phyloP scores from a whole-genome alignment of 92 coral and sea anemone genomes.

The Zoanthus gigantus region DNA sequence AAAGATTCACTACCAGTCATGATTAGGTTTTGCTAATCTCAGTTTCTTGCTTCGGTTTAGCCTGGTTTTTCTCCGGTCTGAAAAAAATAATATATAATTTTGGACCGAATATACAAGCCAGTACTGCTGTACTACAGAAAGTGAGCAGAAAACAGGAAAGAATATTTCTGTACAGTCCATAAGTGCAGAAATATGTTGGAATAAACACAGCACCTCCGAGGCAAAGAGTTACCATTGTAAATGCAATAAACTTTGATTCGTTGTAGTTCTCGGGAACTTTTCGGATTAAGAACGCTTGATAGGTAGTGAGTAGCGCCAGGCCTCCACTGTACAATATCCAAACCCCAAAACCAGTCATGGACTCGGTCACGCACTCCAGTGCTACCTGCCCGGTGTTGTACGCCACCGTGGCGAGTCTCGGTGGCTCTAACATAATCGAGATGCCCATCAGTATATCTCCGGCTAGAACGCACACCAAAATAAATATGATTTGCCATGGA shows the following conservation, averaged over 20 bases:
- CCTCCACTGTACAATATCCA: conserved; percentile 80
- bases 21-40: conserved; percentile 12
- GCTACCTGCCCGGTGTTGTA: conserved; percentile 53
- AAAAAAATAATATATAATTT: conserved; percentile 70
- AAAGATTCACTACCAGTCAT: too few species aligned
- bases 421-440: conserved; percentile 68
- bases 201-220: conserved; percentile 70
- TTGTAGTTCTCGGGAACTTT: conserved; percentile 94
- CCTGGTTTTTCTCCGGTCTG: conserved; percentile 71
- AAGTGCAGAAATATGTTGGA: conserved; percentile 73
- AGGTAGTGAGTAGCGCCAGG: conserved; percentile 79
- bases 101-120: conserved; percentile 68
- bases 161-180: conserved; percentile 65
- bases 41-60: conserved; percentile 27
- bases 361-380: conserved; percentile 62
- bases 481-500: conserved; percentile 73
- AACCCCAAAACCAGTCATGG: conserved; percentile 63
- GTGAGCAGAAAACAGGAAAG: conserved; percentile 65
- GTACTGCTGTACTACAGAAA: conserved; percentile 63
- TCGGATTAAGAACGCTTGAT: conserved; percentile 89
- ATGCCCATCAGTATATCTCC: conserved; percentile 57
- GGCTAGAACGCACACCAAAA: conserved; percentile 55
- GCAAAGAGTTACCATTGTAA: conserved; percentile 87
- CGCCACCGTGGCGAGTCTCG: conserved; percentile 47
- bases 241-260: conserved; percentile 90